Percentiles rank a stretch among this genome's conserved stretches.
Evolutionary conservation across 2,797 vertebrate genomes (phyloP).

Genomic region (Argentina silus): DNA sequence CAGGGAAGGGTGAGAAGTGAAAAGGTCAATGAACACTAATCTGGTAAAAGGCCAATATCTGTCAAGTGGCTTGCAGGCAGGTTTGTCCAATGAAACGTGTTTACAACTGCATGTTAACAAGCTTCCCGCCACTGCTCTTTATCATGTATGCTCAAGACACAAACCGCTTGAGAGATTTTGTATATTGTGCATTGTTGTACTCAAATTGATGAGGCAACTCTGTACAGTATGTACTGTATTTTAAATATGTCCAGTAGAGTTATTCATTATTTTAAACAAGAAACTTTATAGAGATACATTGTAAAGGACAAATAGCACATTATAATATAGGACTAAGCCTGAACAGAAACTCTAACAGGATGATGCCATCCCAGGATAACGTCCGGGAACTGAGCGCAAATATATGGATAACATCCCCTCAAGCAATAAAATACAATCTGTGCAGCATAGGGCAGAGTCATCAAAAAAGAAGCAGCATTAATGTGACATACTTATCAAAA

Average conservation of each 20-base stretch:
- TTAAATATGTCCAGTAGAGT: too few relatives aligned
- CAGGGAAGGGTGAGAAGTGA: conserved; percentile 8
- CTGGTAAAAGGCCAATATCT: conserved; percentile 40
- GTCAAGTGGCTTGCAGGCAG: conserved; percentile 30
- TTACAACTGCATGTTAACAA: conserved; percentile 22
- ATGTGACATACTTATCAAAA: conserved; percentile 80
- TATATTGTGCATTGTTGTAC: neutral
- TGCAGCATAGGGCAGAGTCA: conserved; percentile 18
- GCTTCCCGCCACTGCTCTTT: neutral
- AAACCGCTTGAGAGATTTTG: conserved; percentile 23
- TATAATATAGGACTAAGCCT: neutral
- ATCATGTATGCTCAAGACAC: conserved; percentile 19
- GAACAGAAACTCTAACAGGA: neutral
- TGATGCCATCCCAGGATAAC: conserved; percentile 16
- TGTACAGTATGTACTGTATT: too few relatives aligned
- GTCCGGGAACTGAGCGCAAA: conserved; percentile 22
- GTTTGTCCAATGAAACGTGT: conserved; percentile 34
- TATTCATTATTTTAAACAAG: neutral
- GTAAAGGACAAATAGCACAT: neutral
- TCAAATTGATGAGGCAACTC: too few relatives aligned
- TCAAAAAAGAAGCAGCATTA: conserved; percentile 40
- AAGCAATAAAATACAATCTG: conserved; percentile 30
- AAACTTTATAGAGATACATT: neutral
- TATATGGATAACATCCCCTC: conserved; percentile 19
- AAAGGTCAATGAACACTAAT: conserved; percentile 57